Evolutionary conservation across 2,888 invertebrate genomes (phyloP).

Genomic region (Plutella xylostella): DNA sequence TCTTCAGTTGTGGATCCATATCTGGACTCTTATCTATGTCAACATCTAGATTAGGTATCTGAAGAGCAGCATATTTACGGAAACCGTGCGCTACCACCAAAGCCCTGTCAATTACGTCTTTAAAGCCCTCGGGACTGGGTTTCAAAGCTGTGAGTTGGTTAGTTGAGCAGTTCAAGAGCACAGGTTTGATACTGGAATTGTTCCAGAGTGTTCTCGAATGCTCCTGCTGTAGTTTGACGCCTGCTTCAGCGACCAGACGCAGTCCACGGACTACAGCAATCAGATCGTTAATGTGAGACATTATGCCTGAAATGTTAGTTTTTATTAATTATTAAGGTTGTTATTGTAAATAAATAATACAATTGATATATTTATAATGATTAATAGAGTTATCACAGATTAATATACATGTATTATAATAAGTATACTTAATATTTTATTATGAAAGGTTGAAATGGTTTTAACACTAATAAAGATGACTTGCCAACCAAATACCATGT

Average conservation of each 20-base stretch:
- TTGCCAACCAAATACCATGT: too few relatives aligned
- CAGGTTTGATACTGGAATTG: slow-evolving; percentile 76
- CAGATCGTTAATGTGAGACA: slow-evolving; percentile 74
- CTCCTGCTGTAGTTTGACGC: slow-evolving; percentile 74
- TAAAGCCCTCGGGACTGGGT: slow-evolving; percentile 32
- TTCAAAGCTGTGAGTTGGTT: slow-evolving; percentile 35
- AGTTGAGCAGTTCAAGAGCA: slow-evolving; percentile 40
- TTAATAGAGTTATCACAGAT: too few relatives aligned
- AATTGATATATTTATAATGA: too few relatives aligned
- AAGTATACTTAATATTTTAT: too few relatives aligned
- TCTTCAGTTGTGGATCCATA: slow-evolving; percentile 42
- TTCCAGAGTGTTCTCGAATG: slow-evolving; percentile 72
- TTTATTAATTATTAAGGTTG: neutral
- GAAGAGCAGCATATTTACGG: slow-evolving; percentile 65
- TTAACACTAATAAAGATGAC: too few relatives aligned
- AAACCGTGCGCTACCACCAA: slow-evolving; percentile 79
- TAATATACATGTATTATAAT: too few relatives aligned
- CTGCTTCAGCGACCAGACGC: slow-evolving; percentile 75
- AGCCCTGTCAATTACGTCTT: slow-evolving; percentile 71
- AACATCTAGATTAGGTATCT: slow-evolving; percentile 37
- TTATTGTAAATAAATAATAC: too few relatives aligned
- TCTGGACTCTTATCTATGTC: slow-evolving; percentile 22
- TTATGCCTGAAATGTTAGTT: slow-evolving; percentile 29
- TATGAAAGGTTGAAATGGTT: too few relatives aligned
- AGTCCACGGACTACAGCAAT: slow-evolving; percentile 76